A percentile compares a stretch with the other conserved stretches of the same genome.
phyloP scores from a whole-genome alignment of 2,797 vertebrate genomes.

The Tympanoctomys barrerae region DNA sequence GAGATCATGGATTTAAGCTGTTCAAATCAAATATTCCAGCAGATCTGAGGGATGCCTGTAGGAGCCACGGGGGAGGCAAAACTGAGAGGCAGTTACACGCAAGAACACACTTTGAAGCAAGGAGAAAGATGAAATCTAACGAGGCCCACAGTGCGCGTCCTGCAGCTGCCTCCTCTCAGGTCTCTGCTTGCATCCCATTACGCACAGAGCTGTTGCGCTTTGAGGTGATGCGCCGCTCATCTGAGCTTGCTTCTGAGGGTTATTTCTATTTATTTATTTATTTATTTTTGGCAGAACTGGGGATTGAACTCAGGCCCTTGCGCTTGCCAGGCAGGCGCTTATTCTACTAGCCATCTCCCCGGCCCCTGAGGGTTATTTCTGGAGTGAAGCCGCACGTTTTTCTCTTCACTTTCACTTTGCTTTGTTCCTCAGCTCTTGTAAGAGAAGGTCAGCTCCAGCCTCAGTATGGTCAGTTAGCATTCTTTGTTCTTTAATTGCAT shows the following conservation, averaged over 20 bases:
- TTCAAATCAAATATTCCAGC: not conserved
- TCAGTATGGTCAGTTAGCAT: not conserved
- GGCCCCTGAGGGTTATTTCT: not conserved
- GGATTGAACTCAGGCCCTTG: too few relatives aligned
- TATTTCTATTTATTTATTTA: not conserved
- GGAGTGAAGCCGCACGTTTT: not conserved
- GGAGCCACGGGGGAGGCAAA: not conserved
- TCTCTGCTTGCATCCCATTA: not conserved
- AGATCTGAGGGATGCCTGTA: not conserved
- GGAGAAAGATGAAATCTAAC: not conserved
- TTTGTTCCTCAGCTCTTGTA: not conserved
- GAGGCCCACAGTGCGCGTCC: not conserved
- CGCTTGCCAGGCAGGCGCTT: too few relatives aligned
- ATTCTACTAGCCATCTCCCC: too few relatives aligned
- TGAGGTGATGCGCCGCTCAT: not conserved
- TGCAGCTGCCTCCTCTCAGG: not conserved
- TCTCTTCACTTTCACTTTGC: not conserved
- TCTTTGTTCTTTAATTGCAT: not conserved
- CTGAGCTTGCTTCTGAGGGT: not conserved
- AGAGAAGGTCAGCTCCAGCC: not conserved
- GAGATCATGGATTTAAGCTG: slow-evolving; percentile 26
- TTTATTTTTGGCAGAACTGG: too few relatives aligned
- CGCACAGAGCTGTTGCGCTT: not conserved
- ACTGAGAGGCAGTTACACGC: not conserved
- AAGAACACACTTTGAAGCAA: slow-evolving; percentile 37